phyloP scores from a whole-genome alignment of 2,888 invertebrate species.

The Petrolisthes manimaculis region DNA sequence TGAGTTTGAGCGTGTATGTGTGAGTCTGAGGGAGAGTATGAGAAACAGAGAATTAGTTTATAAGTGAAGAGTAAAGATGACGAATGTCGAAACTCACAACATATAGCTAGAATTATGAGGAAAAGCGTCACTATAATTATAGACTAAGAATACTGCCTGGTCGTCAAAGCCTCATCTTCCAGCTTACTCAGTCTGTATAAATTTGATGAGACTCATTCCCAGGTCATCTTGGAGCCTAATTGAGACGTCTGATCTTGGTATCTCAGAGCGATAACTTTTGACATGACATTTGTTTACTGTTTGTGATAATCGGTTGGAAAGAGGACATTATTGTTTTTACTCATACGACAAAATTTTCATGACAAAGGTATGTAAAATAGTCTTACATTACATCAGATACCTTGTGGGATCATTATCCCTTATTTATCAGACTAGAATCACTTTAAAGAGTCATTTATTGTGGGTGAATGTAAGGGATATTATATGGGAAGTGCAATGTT shows the following conservation, averaged over 20 bases:
- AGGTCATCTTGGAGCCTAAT: background rate
- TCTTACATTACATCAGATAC: too few relatives aligned
- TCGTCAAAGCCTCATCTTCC: background rate
- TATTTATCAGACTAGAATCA: too few relatives aligned
- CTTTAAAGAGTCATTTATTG: too few relatives aligned
- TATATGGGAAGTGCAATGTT: too few relatives aligned
- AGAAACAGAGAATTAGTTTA: conserved; percentile 11
- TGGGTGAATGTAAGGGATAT: too few relatives aligned
- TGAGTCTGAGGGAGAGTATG: conserved; percentile 14
- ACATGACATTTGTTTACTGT: too few relatives aligned
- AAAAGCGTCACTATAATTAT: background rate
- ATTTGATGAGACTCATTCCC: background rate
- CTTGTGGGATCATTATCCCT: too few relatives aligned
- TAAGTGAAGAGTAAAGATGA: background rate
- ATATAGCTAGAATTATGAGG: background rate
- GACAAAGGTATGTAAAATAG: too few relatives aligned
- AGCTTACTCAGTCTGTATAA: background rate
- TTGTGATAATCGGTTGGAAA: too few relatives aligned
- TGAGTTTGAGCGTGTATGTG: conserved; percentile 14
- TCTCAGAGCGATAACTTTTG: background rate
- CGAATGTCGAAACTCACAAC: background rate
- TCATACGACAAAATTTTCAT: too few relatives aligned
- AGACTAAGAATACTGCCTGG: background rate
- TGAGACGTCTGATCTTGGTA: background rate
- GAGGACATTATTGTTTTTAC: too few relatives aligned